A percentile compares a stretch with the other conserved stretches of the same genome.
phyloP scores from a whole-genome alignment of 2,797 vertebrate species.

The Chloroceryle amazona region DNA sequence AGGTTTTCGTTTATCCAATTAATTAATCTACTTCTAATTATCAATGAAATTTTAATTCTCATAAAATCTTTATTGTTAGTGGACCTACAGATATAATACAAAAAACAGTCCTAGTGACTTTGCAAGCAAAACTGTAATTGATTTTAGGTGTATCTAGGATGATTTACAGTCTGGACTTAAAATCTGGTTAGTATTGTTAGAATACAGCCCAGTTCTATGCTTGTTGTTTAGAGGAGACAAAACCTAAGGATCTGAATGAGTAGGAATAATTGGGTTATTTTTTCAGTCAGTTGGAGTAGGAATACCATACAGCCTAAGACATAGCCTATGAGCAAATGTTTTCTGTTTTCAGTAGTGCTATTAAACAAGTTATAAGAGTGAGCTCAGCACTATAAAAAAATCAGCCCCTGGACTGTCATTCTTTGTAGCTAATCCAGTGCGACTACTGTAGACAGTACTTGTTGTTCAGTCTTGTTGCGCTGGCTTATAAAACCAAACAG shows the following conservation, averaged over 20 bases:
- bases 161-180: background rate
- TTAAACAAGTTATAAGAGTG: background rate
- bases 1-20: background rate
- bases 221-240: background rate
- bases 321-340: background rate
- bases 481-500: background rate
- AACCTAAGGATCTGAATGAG: background rate
- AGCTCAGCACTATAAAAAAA: background rate
- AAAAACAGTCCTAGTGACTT: background rate
- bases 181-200: background rate
- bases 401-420: background rate
- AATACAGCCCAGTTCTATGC: background rate
- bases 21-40: background rate
- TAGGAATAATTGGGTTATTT: background rate
- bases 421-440: background rate
- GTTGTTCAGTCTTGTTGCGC: background rate
- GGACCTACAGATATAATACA: background rate
- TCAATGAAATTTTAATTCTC: background rate
- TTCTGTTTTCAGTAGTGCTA: background rate
- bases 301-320: background rate
- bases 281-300: background rate
- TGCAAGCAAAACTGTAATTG: background rate
- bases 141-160: background rate
- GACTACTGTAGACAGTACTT: background rate
- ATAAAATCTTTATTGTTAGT: background rate